A percentile compares a stretch with the other conserved stretches of the same genome.
phyloP scores from a whole-genome alignment of 2,113 vertebrate genomes.

The Bubalus kerabau region DNA sequence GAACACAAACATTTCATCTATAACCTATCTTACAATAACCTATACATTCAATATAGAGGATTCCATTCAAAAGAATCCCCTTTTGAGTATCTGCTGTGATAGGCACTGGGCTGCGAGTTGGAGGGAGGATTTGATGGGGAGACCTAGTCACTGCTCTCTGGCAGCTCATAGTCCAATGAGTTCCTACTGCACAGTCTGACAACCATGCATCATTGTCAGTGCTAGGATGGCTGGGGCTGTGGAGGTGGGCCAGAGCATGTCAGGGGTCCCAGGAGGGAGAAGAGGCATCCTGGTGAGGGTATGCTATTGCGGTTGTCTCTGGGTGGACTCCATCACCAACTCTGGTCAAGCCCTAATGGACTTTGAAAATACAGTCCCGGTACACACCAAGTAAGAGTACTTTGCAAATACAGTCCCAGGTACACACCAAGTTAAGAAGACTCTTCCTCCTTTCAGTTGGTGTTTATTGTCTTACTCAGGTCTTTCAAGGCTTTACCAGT shows the following conservation, averaged over 20 bases:
- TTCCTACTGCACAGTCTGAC: background rate
- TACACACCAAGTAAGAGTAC: background rate
- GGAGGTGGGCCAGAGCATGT: accelerated
- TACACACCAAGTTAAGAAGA: background rate
- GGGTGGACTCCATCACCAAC: background rate
- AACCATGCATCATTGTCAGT: accelerated
- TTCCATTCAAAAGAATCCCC: background rate
- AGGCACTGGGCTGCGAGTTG: no score
- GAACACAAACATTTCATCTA: background rate
- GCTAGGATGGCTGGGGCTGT: background rate
- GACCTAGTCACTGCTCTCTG: background rate
- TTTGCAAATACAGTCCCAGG: background rate
- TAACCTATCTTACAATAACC: background rate
- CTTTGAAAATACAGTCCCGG: background rate
- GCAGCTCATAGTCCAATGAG: background rate
- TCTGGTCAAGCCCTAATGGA: background rate
- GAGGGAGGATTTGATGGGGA: background rate
- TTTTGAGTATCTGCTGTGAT: background rate
- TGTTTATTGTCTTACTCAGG: background rate
- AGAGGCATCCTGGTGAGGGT: background rate
- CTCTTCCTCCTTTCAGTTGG: background rate
- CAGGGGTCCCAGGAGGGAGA: background rate
- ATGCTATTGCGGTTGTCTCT: accelerated
- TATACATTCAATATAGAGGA: background rate
- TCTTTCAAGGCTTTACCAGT: background rate